A percentile compares a stretch with the other conserved stretches of the same genome.
Evolutionary conservation across 2,888 invertebrate species (phyloP).

Genomic region (Protodeltote pygarga): DNA sequence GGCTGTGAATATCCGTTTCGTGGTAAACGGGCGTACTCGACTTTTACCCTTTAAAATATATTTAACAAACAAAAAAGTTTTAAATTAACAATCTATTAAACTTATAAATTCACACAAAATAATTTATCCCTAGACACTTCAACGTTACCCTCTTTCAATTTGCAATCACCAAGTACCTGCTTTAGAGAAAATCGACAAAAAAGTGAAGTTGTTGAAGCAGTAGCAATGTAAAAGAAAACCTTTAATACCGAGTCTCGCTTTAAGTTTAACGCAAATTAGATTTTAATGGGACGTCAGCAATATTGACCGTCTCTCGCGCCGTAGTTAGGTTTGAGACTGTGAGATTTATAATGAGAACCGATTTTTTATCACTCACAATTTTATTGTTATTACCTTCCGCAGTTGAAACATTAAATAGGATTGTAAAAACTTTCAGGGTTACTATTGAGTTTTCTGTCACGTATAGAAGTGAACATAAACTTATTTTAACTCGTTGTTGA

Average conservation of each 20-base stretch:
- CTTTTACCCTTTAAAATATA: conserved; percentile 58
- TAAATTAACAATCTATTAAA: conserved; percentile 32
- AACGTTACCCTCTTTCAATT: conserved; percentile 31
- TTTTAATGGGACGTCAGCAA: conserved; percentile 65
- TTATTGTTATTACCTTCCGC: conserved; percentile 33
- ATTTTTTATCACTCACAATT: conserved; percentile 47
- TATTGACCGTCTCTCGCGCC: conserved; percentile 56
- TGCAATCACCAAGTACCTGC: conserved; percentile 27
- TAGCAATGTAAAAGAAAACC: conserved; percentile 59
- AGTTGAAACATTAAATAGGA: conserved; percentile 16
- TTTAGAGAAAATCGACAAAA: conserved; percentile 35
- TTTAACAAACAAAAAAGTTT: conserved; percentile 53
- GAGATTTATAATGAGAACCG: conserved; percentile 53
- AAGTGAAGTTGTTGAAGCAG: conserved; percentile 43
- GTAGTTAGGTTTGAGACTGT: conserved; percentile 45
- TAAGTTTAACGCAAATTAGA: conserved; percentile 68
- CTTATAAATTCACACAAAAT: conserved; percentile 9
- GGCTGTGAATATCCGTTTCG: conserved; percentile 82
- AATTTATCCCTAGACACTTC: conserved; percentile 5
- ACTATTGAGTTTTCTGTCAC: conserved; percentile 53
- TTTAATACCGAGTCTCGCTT: conserved; percentile 56
- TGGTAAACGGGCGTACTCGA: conserved; percentile 69
- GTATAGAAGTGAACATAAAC: conserved; percentile 64
- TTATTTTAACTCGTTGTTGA: conserved; percentile 71
- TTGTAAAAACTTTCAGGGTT: conserved; percentile 19